Conservation (phyloP, 2,113 vertebrate species). For the Odontesthes bonariensis region DNA sequence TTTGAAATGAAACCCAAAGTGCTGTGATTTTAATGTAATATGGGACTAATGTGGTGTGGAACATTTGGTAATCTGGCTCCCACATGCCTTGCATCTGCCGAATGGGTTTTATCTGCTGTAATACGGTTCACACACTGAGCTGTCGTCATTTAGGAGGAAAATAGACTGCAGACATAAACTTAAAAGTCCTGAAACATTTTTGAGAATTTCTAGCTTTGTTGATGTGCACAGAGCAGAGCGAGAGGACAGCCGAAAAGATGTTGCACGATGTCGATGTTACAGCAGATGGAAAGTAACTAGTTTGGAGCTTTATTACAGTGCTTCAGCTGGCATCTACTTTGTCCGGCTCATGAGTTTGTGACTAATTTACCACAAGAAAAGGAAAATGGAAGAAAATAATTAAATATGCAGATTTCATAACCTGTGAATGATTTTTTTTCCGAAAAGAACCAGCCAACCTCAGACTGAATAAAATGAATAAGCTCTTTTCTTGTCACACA, state of each 20-base stretch:
- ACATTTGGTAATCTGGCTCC: constrained; percentile 76
- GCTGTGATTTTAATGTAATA: constrained; percentile 73
- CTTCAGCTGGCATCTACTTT: constrained; percentile 12
- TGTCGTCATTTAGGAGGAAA: constrained; percentile 35
- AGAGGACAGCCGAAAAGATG: constrained; percentile 5
- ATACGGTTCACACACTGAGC: constrained; percentile 60
- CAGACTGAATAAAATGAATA: constrained; percentile 56
- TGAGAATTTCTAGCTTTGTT: constrained; percentile 11
- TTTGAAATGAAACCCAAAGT: constrained; percentile 75
- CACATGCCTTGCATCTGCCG: constrained; percentile 65
- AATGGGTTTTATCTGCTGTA: constrained; percentile 70
- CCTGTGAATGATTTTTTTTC: constrained; percentile 20
- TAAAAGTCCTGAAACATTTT: constrained; percentile 25
- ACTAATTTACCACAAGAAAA: constrained; percentile 28
- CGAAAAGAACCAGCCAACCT: constrained; percentile 36
- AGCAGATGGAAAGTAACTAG: constrained; percentile 17
- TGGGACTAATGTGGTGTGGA: constrained; percentile 76
- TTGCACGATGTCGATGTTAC: constrained; percentile 11
- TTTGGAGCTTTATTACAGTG: constrained; percentile 30
- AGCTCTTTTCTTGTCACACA: constrained; percentile 51
- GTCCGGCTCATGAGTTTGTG: constrained; percentile 5
- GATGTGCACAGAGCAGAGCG: neutral
- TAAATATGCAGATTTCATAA: constrained; percentile 49
- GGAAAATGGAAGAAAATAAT: constrained; percentile 49
- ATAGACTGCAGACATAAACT: constrained; percentile 39